Evolutionary conservation across 2,888 invertebrate species (phyloP).

Genomic region (Synergus laeviventris): DNA sequence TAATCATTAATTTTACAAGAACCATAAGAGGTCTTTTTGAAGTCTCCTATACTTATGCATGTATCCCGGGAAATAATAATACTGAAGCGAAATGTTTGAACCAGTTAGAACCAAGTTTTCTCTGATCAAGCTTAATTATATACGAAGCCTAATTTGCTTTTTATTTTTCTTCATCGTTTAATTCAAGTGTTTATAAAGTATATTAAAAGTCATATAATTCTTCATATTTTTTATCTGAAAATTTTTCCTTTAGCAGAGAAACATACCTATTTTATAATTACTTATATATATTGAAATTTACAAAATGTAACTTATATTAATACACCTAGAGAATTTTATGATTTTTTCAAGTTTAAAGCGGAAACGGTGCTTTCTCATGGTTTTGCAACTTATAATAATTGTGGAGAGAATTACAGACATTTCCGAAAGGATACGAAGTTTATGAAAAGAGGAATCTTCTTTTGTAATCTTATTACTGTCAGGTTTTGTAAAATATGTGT

Average conservation of each 20-base stretch:
- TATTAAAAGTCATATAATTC: too few relatives aligned
- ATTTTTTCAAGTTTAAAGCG: neutral
- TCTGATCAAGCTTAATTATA: too few relatives aligned
- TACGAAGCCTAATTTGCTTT: too few relatives aligned
- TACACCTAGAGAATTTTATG: neutral
- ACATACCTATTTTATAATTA: too few relatives aligned
- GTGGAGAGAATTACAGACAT: constrained; percentile 23
- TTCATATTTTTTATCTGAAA: too few relatives aligned
- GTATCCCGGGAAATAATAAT: neutral
- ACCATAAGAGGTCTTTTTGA: too few relatives aligned
- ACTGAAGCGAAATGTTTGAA: constrained; percentile 32
- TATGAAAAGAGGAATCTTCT: neutral
- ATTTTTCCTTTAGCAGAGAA: too few relatives aligned
- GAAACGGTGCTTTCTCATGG: neutral
- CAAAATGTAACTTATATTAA: neutral
- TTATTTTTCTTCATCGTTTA: too few relatives aligned
- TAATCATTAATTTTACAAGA: too few relatives aligned
- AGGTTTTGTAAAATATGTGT: neutral
- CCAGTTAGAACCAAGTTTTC: neutral
- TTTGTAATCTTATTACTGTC: constrained; percentile 26
- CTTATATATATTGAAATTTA: too few relatives aligned
- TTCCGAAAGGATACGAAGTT: constrained; percentile 19
- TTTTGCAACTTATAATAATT: too few relatives aligned
- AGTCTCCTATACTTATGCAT: constrained; percentile 2
- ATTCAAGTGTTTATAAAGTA: too few relatives aligned